Base-by-base conservation (phyloP, 1,140 invertebrate genomes). In the Ostrea edulis region DNA sequence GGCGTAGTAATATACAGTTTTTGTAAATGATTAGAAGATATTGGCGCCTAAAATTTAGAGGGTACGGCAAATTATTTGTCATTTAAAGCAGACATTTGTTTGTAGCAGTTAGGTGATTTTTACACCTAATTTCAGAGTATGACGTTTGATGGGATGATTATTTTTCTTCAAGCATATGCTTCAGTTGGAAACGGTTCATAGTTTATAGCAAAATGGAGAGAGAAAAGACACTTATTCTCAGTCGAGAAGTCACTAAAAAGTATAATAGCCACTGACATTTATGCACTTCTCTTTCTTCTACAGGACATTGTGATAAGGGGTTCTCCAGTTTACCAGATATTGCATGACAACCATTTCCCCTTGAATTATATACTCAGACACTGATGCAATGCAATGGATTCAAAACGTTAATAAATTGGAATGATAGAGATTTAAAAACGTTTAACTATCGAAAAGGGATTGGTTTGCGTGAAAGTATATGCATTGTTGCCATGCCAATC, bases 1-100 rank as follows among this genome's bases (percentile, higher is more conserved):
- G 9, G 25, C 68, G 29, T 77, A 11, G 68, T 77, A 25, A 77
- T 77, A 77, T 77, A 77, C 25, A 77, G 68, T 35, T 77, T 77
- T 77, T 77, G 25, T 29, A 25, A 25, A 77, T 77, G 68, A 77
- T 44, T 77, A 77, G 8, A 35, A 25, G 25, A 29, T 35, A 35
- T 77, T 35, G 8, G 25, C 29, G 29, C 25, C 68, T 25, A 77
- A 77, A 77, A 77, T 29, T 77, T 11, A 77, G 68, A 77, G 7
- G n/a, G 29, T 77, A 35, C 11, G 29, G 14, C 68, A 77, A 77
- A 77, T 29, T 25, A 77, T 29, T 29, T 25, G 68, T 77, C 68
- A 77, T 71, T 71, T 14, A 77, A 25, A 14, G 25, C 25, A 77
- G 12, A 11, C 68, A 77, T 77, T 77, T 77, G 5, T 29, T 35